Evolutionary conservation across 2,888 invertebrate species (phyloP).

Genomic region (Cheilosia variabilis): DNA sequence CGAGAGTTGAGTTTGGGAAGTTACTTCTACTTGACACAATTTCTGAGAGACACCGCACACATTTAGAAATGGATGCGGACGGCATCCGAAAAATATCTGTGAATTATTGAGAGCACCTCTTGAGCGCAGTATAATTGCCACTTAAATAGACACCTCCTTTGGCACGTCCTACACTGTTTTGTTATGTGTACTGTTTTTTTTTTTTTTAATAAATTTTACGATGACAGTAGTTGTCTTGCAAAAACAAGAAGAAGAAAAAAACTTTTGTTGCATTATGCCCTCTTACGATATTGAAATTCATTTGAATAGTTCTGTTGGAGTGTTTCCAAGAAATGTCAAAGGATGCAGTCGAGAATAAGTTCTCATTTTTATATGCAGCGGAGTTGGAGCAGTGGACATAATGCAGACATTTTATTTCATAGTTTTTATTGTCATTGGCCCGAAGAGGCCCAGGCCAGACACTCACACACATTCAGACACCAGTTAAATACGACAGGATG

Average conservation of each 20-base stretch:
- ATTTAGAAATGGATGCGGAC: constrained; percentile 16
- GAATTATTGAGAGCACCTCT: constrained; percentile 55
- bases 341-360: constrained; percentile 70
- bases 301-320: constrained; percentile 73
- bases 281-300: constrained; percentile 74
- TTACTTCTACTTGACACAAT: constrained; percentile 61
- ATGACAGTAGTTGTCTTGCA: constrained; percentile 42
- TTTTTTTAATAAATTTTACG: constrained; percentile 18
- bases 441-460: constrained; percentile 40
- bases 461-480: constrained; percentile 9
- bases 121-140: constrained; percentile 69
- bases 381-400: constrained; percentile 55
- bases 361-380: constrained; percentile 68
- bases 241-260: constrained; percentile 19
- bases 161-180: constrained; percentile 46
- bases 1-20: constrained; percentile 27
- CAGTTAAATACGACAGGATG: constrained; percentile 23
- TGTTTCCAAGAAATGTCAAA: constrained; percentile 70
- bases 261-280: constrained; percentile 69
- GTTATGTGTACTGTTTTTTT: constrained; percentile 15
- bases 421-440: constrained; percentile 68
- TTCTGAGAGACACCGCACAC: constrained; percentile 4
- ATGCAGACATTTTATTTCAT: constrained; percentile 74
- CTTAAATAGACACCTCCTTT: constrained; percentile 73
- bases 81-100: constrained; percentile 25